A percentile compares a stretch with the other conserved stretches of the same genome.
phyloP scores from a whole-genome alignment of 2,113 vertebrate species.

The Oreotrochilus melanogaster region DNA sequence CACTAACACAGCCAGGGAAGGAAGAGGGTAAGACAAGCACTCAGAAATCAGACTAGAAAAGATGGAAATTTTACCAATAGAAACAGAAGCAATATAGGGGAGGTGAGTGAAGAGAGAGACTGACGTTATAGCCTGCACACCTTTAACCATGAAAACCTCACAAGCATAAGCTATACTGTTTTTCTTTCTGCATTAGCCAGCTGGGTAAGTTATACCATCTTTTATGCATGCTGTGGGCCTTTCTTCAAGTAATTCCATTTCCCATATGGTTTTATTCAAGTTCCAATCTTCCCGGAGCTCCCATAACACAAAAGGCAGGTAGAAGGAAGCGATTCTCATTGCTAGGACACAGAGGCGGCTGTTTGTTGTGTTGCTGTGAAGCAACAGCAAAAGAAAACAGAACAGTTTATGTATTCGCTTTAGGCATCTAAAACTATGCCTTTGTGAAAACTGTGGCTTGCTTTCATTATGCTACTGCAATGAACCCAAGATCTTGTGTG shows the following conservation, averaged over 20 bases:
- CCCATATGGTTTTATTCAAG: not conserved
- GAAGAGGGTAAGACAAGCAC: not conserved
- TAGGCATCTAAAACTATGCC: not conserved
- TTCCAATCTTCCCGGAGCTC: not conserved
- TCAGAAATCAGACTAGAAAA: not conserved
- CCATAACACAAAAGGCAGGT: fast-evolving
- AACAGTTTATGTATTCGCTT: not conserved
- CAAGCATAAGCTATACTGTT: not conserved
- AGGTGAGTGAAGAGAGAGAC: not conserved
- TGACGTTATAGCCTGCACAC: not conserved
- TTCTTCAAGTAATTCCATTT: not conserved
- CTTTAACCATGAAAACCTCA: not conserved
- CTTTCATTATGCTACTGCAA: slow-evolving; percentile 17
- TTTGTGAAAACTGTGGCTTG: slow-evolving; percentile 7
- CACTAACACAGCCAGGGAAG: not conserved
- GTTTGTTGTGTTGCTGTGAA: not conserved
- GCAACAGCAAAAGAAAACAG: not conserved
- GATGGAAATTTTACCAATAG: not conserved
- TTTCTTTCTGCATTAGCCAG: not conserved
- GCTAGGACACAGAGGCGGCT: not conserved
- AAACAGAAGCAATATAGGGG: not conserved
- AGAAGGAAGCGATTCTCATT: not conserved
- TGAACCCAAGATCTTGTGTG: not conserved
- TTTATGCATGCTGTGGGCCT: not conserved
- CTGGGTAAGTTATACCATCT: not conserved